These are phyloP conservation scores for Mallateleia sp. DNA, from an alignment of 2,888 invertebrate genomes.

Conservation along the genomic window DNA sequence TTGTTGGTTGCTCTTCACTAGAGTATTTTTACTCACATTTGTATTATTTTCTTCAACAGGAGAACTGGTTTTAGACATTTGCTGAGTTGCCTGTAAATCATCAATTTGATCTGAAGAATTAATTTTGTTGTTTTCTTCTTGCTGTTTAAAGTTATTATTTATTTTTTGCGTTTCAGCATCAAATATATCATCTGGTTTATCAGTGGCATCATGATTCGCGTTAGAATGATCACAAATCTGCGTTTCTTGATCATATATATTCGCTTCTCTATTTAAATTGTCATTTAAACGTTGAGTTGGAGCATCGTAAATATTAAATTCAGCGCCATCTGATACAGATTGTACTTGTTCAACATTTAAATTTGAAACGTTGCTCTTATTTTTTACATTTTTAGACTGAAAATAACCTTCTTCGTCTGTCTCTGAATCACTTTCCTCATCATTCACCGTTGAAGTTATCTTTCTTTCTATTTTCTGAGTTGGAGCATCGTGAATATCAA, in stretches of 20 bases:
- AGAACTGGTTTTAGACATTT: not conserved
- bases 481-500: not conserved
- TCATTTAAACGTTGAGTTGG: too few species aligned
- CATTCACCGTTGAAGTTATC: not conserved
- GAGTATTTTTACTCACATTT: not conserved
- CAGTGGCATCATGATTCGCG: too few species aligned
- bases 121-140: not conserved
- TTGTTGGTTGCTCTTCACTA: not conserved
- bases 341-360: not conserved
- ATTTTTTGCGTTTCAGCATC: not conserved
- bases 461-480: not conserved
- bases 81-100: not conserved
- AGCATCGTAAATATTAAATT: not conserved
- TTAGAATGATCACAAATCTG: too few species aligned
- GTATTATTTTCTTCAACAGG: not conserved
- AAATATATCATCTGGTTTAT: too few species aligned
- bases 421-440: not conserved
- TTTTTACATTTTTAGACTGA: not conserved
- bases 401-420: not conserved
- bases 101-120: not conserved
- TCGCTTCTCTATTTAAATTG: too few species aligned
- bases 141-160: not conserved
- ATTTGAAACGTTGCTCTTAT: not conserved
- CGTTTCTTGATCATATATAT: too few species aligned
- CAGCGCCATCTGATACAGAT: not conserved